These are phyloP conservation scores for Acridotheres tristis DNA, from an alignment of 2,797 vertebrate species.

Conservation along the genomic window DNA sequence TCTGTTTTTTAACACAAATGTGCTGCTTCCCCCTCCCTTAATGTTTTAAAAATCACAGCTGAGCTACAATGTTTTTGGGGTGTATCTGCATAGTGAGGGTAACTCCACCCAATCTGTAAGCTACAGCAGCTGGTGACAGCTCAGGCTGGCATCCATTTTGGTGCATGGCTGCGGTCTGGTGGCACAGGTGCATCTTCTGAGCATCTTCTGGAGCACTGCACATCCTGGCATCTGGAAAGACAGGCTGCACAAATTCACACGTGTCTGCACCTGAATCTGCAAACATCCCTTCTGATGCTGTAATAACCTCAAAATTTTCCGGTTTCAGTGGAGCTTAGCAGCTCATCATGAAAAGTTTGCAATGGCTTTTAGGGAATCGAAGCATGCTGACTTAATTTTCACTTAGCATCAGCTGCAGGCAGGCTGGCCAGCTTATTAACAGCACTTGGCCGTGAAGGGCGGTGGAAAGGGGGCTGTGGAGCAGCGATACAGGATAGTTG, in stretches of 20 bases:
- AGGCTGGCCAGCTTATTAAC: not conserved
- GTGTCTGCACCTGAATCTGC: not conserved
- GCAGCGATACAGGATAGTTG: rapidly evolving
- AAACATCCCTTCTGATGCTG: not conserved
- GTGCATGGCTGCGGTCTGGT: not conserved
- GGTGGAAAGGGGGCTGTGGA: too few relatives aligned
- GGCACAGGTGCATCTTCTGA: rapidly evolving
- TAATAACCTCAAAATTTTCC: not conserved
- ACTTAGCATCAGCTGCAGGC: not conserved
- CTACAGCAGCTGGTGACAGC: not conserved
- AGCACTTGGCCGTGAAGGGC: not conserved
- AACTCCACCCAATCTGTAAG: not conserved
- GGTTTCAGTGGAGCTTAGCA: not conserved
- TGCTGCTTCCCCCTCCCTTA: not conserved
- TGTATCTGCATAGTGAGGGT: not conserved
- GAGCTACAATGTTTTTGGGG: not conserved
- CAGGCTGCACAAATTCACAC: not conserved
- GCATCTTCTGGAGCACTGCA: rapidly evolving
- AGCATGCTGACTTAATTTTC: not conserved
- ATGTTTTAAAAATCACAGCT: not conserved
- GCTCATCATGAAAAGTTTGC: not conserved
- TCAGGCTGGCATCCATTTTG: not conserved
- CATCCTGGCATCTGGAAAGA: not conserved
- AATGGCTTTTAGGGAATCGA: not conserved
- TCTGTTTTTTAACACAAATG: not conserved